Evolutionary conservation across 2,113 vertebrate genomes (phyloP), one percentile per base, ranked within the genome.

Genomic region (Crotalus horridus): DNA sequence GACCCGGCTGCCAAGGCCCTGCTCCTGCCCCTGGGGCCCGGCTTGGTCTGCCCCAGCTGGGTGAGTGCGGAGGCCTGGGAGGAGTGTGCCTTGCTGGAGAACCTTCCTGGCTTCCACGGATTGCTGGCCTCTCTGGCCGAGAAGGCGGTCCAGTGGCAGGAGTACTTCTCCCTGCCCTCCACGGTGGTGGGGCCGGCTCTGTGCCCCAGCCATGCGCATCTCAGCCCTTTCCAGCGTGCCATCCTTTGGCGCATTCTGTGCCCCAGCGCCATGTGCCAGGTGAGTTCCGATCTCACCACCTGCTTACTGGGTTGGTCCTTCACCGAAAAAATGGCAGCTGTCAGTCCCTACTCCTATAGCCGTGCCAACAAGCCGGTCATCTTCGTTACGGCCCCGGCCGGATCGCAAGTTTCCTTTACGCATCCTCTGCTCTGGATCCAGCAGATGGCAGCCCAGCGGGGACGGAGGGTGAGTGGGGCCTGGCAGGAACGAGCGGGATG

Each of bases 231-330:
- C 46, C 98, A 99, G 96, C 97, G 97, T 9, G 97, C 98, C 69
- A 96, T 99, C 48, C 97, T 99, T 81, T 98, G 98, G 98, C 98
- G 97, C 53, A 97, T 98, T 6, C 54, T 99, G 33, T 58, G 95
- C 87, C 98, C 98, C 0, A 54, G 97, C 6, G 95, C 95, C 64
- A 93, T 98, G 55, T 95, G 96, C 53, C 91, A 92, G 1, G 93
- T 98, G 39, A 94, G 97, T 0, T 95, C 97, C 0, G 96, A 97
- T 89, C 92, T 99, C 33, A 94, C 96, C 10, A 95, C 97, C 58
- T 98, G 97, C 94, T 93, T 96, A n/a, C 96, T 97, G 93, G 97
- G 97, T 39, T 95, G 94, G 17, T 85, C 96, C 17, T 59, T 95
- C 61, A 87, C 94, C 9, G 96, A 96, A 61, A 91, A 93, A 13